phyloP scores from a whole-genome alignment of 2,113 vertebrate genomes.

The Peromyscus leucopus region DNA sequence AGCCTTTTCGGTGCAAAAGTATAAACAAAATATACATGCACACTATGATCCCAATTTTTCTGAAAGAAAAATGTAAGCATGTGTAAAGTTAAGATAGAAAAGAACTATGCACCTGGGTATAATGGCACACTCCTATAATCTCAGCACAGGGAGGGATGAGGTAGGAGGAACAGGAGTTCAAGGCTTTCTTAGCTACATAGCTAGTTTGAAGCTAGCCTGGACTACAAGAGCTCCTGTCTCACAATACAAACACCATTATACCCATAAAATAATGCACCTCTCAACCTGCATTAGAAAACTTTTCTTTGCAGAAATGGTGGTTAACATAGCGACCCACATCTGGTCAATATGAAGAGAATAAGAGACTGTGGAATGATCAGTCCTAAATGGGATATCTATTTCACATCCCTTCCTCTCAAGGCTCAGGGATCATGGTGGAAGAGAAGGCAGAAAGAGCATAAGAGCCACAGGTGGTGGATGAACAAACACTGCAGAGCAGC shows the following conservation, averaged over 20 bases:
- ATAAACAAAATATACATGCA: slow-evolving; percentile 2
- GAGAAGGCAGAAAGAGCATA: not conserved
- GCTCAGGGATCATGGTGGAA: not conserved
- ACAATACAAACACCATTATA: not conserved
- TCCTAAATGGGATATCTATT: not conserved
- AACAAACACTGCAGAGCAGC: not conserved
- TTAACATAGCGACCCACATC: not conserved
- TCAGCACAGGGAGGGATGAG: not conserved
- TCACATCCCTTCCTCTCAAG: not conserved
- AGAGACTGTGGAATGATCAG: not conserved
- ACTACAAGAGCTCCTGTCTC: not conserved
- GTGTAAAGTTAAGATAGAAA: slow-evolving; percentile 35
- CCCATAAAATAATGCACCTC: not conserved
- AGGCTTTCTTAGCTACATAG: not conserved
- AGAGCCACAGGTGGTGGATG: not conserved
- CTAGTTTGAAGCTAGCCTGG: not conserved
- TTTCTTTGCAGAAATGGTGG: not conserved
- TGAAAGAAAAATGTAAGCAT: slow-evolving; percentile 50
- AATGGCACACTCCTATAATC: not conserved
- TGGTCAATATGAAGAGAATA: not conserved
- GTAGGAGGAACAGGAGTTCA: not conserved
- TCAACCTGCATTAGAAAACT: not conserved
- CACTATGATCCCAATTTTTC: slow-evolving; percentile 37
- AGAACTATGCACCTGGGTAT: not conserved
- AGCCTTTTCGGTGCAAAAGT: slow-evolving; percentile 43